Conservation (phyloP, 2,113 vertebrate genomes). For the Clarias batrachus region DNA sequence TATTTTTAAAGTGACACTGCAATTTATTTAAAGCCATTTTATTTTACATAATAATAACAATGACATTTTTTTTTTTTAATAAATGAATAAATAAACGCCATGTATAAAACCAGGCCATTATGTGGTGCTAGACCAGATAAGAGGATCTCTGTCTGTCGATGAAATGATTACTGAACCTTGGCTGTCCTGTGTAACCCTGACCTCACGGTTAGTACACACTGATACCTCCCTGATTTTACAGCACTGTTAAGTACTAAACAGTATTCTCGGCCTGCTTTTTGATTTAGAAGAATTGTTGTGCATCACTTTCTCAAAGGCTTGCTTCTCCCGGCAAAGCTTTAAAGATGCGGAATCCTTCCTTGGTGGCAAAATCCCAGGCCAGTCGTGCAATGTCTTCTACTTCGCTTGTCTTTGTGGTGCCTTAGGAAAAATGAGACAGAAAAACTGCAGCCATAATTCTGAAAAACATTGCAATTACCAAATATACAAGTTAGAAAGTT, state of each 20-base stretch:
- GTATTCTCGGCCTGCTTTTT: background rate
- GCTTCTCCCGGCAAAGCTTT: slow-evolving; percentile 57
- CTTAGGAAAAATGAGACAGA: background rate
- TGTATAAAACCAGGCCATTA: background rate
- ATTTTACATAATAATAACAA: background rate
- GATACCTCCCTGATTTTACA: background rate
- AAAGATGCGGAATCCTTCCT: slow-evolving; percentile 83
- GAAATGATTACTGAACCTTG: background rate
- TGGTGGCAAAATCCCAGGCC: slow-evolving; percentile 82
- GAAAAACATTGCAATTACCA: background rate
- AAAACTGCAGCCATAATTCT: background rate
- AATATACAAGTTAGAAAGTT: background rate
- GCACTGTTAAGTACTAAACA: background rate
- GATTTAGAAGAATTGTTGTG: too few species aligned
- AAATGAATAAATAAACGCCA: too few species aligned
- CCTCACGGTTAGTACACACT: background rate
- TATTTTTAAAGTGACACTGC: background rate
- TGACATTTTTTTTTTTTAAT: too few species aligned
- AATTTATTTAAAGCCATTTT: background rate
- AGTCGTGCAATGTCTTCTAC: slow-evolving; percentile 67
- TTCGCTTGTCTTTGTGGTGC: slow-evolving; percentile 25
- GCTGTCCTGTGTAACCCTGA: background rate
- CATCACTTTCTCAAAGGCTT: background rate
- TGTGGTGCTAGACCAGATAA: background rate
- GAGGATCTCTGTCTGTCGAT: background rate